Base-by-base conservation (phyloP, 2,888 invertebrate genomes). In the Iphiclides podalirius region DNA sequence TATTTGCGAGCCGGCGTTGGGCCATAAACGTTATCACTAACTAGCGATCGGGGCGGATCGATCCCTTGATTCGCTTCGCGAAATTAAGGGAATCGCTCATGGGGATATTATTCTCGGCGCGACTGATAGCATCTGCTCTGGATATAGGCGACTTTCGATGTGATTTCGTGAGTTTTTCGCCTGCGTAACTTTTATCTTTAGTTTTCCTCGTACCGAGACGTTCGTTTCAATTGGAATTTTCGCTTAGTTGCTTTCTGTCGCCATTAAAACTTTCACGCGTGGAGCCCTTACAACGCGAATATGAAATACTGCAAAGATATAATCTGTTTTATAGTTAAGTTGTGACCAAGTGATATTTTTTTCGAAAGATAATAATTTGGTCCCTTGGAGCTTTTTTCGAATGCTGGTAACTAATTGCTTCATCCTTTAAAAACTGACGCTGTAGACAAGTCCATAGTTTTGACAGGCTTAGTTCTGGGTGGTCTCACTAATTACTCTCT, bases 21-120 rank as follows among this genome's bases (percentile, higher is more conserved):
- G 68, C 81, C 74, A 81, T 84, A 80, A 83, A 78, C 77, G 79
- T 77, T 86, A 88, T 88, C 87, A 66, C 75, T 79, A 80, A 80
- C 83, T 78, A 77, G 80, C 82, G 77, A 88, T 88, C 87, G 64
- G 79, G 86, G 82, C 82, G 85, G 75, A 78, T 80, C 87, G 84
- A 85, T 83, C 80, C 77, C 75, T 72, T 77, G 82, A 86, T 86
- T 85, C 79, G 77, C 64, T 79, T 79, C 85, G 83, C 86, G 82
- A 85, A 88, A 88, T 88, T 88, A 88, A 88, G 86, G 83, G 83
- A 87, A 87, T 85, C 85, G 87, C 85, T 88, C 84, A 88, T 86
- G 85, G 81, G 82, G 80, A 82, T 88, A 88, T 88, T 85, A 87
- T 83, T 83, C 84, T 74, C 66, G 46, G 51, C 58, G 60, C 58